Conservation (phyloP, 2,888 invertebrate genomes). For the Gnatocerus cornutus region DNA sequence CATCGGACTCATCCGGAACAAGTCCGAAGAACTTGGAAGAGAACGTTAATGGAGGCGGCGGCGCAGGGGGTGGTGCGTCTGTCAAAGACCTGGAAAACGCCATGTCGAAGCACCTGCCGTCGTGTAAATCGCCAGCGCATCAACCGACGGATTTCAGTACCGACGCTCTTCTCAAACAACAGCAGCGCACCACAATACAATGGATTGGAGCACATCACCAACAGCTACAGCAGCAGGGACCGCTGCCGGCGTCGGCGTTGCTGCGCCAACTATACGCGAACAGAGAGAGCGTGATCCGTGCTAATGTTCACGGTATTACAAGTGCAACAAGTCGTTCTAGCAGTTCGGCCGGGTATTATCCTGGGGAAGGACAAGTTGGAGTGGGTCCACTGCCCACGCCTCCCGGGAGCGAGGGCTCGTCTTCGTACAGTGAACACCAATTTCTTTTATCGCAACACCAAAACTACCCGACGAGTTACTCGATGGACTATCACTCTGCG, state of each 20-base stretch:
- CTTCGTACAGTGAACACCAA: constrained; percentile 81
- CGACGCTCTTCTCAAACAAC: constrained; percentile 87
- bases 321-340: constrained; percentile 68
- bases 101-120: constrained; percentile 95
- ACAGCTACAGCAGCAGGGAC: constrained; percentile 74
- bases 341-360: constrained; percentile 69
- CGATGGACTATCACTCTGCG: constrained; percentile 90
- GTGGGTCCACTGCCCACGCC: constrained; percentile 89
- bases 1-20: constrained; percentile 65
- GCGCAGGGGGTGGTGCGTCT: constrained; percentile 72
- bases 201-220: constrained; percentile 92
- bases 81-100: constrained; percentile 96
- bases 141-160: constrained; percentile 91
- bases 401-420: constrained; percentile 89
- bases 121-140: constrained; percentile 76
- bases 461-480: constrained; percentile 77
- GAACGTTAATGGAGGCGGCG: constrained; percentile 54
- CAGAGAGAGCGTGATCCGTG: constrained; percentile 95
- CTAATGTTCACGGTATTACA: constrained; percentile 81
- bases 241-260: constrained; percentile 91
- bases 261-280: constrained; percentile 93
- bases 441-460: constrained; percentile 75
- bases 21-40: constrained; percentile 72
- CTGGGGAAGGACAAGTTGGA: constrained; percentile 78
- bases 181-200: constrained; percentile 89